Base-by-base conservation (phyloP, 2,888 invertebrate genomes). In the Phanerotoma sp. region DNA sequence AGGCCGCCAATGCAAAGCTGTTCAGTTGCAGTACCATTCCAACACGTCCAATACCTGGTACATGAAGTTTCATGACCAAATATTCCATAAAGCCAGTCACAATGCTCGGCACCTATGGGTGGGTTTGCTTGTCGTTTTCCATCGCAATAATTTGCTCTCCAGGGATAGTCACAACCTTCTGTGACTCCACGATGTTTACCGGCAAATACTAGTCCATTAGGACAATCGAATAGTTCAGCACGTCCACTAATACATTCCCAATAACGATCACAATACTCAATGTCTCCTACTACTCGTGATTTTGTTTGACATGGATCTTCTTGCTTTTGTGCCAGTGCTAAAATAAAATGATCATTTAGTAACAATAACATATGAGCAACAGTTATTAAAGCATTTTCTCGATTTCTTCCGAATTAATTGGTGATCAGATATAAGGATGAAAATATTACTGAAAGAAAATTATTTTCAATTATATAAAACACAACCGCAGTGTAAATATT, bases 31-130 rank as follows among this genome's bases (percentile, higher is more conserved):
- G 94, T 94, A 13, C 93, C 93, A 77, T 94, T 94, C 94, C 93
- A 94, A 77, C 94, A 94, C 0, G 93, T 93, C 93, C 93, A 94
- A 77, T 93, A 94, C 45, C 93, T 82, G 4, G 93, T 94, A 80
- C 94, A 94, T 1, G 92, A 93, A 1, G 93, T 93, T 80, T 93
- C 93, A 77, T 94, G 94, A 0, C 93, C 93, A 79, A 93, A 93
- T 73, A 94, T 93, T 42, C 94, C 94, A 78, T 93, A 94, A 65
- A 93, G 79, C 93, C 93, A 94, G 76, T 91, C 93, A 70, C 94
- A 94, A 72, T 93, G 93, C 66, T 93, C 93, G 2, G 87, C 86
- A 46, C 87, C 84, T 62, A 91, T 86, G 32, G 93, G 93, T 11
- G 90, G 85, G 77, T 94, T 88, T 22, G 86, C 84, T 74, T 89